phyloP scores from a whole-genome alignment of 1,140 invertebrate species.

The Formica selysi region DNA sequence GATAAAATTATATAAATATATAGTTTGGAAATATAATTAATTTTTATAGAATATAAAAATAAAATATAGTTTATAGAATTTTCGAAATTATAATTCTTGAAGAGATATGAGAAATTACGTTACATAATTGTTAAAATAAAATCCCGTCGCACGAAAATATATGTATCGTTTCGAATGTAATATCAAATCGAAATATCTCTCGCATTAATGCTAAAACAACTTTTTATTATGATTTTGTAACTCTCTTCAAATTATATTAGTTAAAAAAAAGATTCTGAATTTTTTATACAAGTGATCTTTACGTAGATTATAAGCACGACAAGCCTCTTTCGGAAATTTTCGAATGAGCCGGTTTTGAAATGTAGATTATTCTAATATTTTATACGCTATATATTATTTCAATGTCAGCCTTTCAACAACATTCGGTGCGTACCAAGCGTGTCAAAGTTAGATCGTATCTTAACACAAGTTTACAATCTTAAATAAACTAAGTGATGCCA shows the following conservation, averaged over 20 bases:
- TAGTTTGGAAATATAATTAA: no score
- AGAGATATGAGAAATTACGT: neutral
- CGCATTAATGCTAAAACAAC: neutral
- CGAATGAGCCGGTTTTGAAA: neutral
- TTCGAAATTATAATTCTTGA: no score
- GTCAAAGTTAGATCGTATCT: constrained; percentile 46
- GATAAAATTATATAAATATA: no score
- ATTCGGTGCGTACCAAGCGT: neutral
- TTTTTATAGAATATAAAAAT: no score
- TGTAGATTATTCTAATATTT: constrained; percentile 20
- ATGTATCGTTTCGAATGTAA: neutral
- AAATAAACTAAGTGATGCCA: constrained; percentile 2
- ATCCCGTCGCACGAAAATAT: neutral
- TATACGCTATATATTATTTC: neutral
- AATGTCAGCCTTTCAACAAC: constrained; percentile 17
- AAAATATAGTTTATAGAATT: no score
- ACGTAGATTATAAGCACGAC: neutral
- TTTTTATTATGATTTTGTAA: neutral
- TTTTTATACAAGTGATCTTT: neutral
- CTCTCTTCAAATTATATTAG: neutral
- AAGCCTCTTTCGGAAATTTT: neutral
- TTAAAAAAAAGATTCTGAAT: neutral
- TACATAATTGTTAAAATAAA: neutral
- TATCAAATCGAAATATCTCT: constrained; percentile 8
- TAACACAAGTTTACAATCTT: neutral